phyloP scores from a whole-genome alignment of 2,797 vertebrate species.

The Bradypodion ventrale region DNA sequence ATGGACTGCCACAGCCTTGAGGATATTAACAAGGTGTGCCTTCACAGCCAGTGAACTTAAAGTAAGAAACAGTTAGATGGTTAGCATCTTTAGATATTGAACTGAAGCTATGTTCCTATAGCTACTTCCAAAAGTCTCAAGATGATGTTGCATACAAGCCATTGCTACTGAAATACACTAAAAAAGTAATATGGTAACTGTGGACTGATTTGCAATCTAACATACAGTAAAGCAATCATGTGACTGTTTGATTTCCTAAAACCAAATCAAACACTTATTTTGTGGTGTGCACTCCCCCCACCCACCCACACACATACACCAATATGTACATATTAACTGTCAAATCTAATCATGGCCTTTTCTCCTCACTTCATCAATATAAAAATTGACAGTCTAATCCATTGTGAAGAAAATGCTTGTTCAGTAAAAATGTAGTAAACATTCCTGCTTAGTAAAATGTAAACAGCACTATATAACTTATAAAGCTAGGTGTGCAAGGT shows the following conservation, averaged over 20 bases:
- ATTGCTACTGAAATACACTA: not conserved
- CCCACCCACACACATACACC: too few species aligned
- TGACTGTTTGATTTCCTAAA: not conserved
- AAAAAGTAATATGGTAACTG: not conserved
- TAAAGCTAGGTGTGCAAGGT: not conserved
- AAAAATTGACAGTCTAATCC: not conserved
- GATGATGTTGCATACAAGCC: not conserved
- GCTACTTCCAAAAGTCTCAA: not conserved
- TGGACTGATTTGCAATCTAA: not conserved
- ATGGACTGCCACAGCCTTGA: too few species aligned
- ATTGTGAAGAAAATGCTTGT: not conserved
- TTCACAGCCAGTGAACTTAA: too few species aligned
- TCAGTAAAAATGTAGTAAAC: not conserved
- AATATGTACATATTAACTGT: not conserved
- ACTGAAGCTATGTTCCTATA: too few species aligned
- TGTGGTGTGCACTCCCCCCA: not conserved
- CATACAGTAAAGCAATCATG: not conserved
- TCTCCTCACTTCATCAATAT: not conserved
- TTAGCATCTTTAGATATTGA: too few species aligned
- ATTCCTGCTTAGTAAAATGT: too few species aligned
- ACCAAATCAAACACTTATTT: not conserved
- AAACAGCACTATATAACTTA: too few species aligned
- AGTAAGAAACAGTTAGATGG: too few species aligned
- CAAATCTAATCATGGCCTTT: not conserved
- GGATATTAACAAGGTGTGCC: too few species aligned